A percentile compares a stretch with the other conserved stretches of the same genome.
These are phyloP conservation scores for Empis livida DNA, from an alignment of 2,888 invertebrate genomes.

Conservation along the genomic window DNA sequence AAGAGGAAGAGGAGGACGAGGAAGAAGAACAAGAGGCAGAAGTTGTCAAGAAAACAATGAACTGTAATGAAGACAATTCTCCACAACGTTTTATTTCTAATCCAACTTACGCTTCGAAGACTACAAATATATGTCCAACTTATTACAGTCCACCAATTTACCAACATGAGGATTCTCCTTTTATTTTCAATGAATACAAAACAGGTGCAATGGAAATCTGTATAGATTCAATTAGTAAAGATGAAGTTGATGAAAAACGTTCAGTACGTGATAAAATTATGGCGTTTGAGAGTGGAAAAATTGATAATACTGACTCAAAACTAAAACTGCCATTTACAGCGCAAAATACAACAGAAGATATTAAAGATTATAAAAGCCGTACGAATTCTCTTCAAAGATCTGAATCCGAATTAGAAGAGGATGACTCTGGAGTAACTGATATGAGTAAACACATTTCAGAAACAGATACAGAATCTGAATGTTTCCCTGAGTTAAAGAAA, in stretches of 20 bases:
- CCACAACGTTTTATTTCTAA: too few species aligned
- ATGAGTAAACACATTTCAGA: constrained; percentile 54
- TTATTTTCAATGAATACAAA: too few species aligned
- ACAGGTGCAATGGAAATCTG: too few species aligned
- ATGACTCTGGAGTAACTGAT: constrained; percentile 61
- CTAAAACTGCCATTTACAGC: constrained; percentile 18
- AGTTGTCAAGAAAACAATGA: neutral
- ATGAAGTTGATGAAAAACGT: neutral
- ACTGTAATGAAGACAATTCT: too few species aligned
- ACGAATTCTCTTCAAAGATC: constrained; percentile 33
- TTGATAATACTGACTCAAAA: constrained; percentile 11
- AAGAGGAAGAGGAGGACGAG: constrained; percentile 8
- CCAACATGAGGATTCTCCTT: too few species aligned
- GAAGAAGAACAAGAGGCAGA: constrained; percentile 15
- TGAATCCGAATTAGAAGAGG: constrained; percentile 43
- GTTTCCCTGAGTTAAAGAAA: constrained; percentile 43
- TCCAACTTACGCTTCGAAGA: too few species aligned
- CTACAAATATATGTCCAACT: too few species aligned
- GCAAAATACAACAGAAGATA: constrained; percentile 22
- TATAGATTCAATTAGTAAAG: neutral
- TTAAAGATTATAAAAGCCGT: constrained; percentile 25
- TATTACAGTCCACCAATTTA: too few species aligned
- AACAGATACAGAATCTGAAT: constrained; percentile 49
- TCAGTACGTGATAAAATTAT: constrained; percentile 31
- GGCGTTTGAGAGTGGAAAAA: constrained; percentile 23